A percentile compares a stretch with the other conserved stretches of the same genome.
phyloP scores from a whole-genome alignment of 2,888 invertebrate genomes.

The Euphydryas editha region DNA sequence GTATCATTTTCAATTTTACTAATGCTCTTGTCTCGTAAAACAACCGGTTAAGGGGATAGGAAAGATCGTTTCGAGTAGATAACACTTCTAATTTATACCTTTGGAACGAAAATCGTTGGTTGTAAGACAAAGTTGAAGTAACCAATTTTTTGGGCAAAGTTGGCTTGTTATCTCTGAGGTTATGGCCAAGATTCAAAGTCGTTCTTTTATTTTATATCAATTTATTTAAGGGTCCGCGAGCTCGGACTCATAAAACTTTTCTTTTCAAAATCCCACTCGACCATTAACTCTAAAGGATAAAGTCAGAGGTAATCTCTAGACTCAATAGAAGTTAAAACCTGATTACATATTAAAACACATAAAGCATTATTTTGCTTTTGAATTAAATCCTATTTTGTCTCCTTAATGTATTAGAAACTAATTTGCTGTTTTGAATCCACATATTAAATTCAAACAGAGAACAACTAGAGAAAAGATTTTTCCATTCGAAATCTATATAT shows the following conservation, averaged over 20 bases:
- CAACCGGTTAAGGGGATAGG: slow-evolving; percentile 58
- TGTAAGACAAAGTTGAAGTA: slow-evolving; percentile 45
- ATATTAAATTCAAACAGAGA: no score
- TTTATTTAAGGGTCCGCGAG: slow-evolving; percentile 34
- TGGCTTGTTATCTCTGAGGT: slow-evolving; percentile 43
- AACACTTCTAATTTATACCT: slow-evolving; percentile 71
- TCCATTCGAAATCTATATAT: no score
- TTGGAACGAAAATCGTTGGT: slow-evolving; percentile 52
- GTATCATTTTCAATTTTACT: slow-evolving; percentile 59
- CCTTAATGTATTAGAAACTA: no score
- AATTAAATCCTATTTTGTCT: no score
- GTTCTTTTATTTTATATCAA: slow-evolving; percentile 35
- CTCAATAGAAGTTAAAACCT: neutral
- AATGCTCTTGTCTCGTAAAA: slow-evolving; percentile 57
- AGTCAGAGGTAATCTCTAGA: neutral
- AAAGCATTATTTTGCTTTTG: neutral
- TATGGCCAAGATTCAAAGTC: slow-evolving; percentile 37
- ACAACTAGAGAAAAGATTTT: no score
- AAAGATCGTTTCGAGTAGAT: slow-evolving; percentile 65
- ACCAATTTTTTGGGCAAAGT: slow-evolving; percentile 51
- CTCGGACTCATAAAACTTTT: slow-evolving; percentile 19
- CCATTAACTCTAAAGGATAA: neutral
- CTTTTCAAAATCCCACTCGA: neutral
- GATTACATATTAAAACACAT: neutral
- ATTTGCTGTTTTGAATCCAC: no score